Percentiles rank a stretch among this genome's conserved stretches.
Evolutionary conservation across 2,888 invertebrate genomes (phyloP).

Genomic region (Apamea anceps): DNA sequence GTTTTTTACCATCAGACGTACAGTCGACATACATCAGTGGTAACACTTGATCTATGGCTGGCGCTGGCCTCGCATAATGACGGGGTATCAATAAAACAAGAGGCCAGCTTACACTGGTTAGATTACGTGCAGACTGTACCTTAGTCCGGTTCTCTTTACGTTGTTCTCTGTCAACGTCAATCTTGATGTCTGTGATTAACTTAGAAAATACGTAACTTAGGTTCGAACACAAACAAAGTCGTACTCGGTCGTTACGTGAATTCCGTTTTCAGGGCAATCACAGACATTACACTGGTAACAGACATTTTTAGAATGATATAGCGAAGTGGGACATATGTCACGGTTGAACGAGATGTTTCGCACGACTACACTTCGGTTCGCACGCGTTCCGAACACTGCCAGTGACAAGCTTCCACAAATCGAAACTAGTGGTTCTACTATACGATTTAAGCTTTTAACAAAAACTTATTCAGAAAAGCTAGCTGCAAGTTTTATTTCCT

Average conservation of each 20-base stretch:
- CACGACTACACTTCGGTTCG: slow-evolving; percentile 37
- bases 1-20: too few species aligned
- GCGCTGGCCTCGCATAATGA: too few species aligned
- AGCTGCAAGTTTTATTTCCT: neutral
- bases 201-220: neutral
- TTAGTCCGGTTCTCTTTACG: too few species aligned
- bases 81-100: too few species aligned
- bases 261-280: neutral
- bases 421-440: slow-evolving; percentile 26
- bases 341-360: slow-evolving; percentile 40
- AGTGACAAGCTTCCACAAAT: slow-evolving; percentile 45
- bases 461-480: slow-evolving; percentile 11
- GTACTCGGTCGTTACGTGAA: neutral
- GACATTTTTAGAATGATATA: slow-evolving; percentile 32
- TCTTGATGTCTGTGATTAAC: neutral
- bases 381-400: slow-evolving; percentile 22
- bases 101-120: too few species aligned
- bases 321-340: slow-evolving; percentile 20
- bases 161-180: neutral
- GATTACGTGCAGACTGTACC: too few species aligned
- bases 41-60: too few species aligned
- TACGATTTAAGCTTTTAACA: slow-evolving; percentile 18
- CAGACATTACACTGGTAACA: neutral
- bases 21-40: too few species aligned
- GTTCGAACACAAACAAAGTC: neutral